Conservation (phyloP, 2,888 invertebrate species). For the Oligia strigilis region DNA sequence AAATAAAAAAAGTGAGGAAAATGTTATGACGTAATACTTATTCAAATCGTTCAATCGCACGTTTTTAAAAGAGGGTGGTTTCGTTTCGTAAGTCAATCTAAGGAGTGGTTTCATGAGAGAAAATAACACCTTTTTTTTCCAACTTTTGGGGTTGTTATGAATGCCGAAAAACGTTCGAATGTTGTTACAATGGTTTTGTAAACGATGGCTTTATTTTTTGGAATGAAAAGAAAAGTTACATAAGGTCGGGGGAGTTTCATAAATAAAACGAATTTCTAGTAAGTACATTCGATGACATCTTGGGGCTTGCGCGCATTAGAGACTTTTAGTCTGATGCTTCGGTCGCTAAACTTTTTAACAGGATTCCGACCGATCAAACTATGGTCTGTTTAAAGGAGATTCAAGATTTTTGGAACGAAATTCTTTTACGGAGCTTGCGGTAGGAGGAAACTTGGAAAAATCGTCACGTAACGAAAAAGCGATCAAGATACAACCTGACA, state of each 20-base stretch:
- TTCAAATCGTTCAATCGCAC: slow-evolving; percentile 25
- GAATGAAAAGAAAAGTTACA: slow-evolving; percentile 12
- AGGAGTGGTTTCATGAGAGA: background rate
- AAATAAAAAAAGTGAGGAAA: background rate
- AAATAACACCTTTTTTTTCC: slow-evolving; percentile 3
- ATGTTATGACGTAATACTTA: slow-evolving; percentile 18
- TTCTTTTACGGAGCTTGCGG: no score
- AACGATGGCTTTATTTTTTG: slow-evolving; percentile 3
- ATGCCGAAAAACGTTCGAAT: slow-evolving; percentile 2
- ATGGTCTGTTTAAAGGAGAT: background rate
- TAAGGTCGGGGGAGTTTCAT: background rate
- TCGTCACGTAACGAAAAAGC: no score
- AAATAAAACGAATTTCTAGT: slow-evolving; percentile 10
- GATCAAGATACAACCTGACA: no score
- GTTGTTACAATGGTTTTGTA: slow-evolving; percentile 26
- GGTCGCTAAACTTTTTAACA: background rate
- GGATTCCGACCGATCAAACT: background rate
- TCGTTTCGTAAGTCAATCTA: slow-evolving; percentile 27
- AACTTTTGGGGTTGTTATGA: slow-evolving; percentile 15
- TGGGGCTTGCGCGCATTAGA: background rate
- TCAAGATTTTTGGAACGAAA: background rate
- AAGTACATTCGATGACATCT: background rate
- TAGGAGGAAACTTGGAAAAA: no score
- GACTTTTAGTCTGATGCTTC: background rate
- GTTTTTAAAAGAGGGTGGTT: slow-evolving; percentile 22